phyloP scores from a whole-genome alignment of 2,113 vertebrate genomes.

The Heterochromis multidens region DNA sequence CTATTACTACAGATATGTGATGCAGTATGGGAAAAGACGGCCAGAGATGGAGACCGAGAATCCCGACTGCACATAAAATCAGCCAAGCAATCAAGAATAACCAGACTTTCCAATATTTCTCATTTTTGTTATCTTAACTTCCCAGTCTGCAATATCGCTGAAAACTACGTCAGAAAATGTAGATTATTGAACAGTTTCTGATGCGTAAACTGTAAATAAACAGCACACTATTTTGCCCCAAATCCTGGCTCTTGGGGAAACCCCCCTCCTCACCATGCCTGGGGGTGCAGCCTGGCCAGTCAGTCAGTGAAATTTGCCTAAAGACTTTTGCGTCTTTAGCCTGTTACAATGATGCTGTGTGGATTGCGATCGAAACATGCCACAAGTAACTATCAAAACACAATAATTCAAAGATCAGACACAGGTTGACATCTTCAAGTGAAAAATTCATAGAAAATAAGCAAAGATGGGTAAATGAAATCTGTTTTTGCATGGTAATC shows the following conservation, averaged over 20 bases:
- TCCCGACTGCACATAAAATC: no score
- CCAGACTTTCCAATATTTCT: background rate
- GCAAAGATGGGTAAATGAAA: background rate
- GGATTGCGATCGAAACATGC: no score
- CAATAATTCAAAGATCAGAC: background rate
- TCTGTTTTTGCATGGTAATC: background rate
- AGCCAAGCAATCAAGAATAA: background rate
- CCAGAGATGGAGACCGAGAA: no score
- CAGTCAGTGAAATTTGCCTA: no score
- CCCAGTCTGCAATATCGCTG: background rate
- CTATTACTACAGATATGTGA: background rate
- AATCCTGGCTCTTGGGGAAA: no score
- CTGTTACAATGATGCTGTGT: no score
- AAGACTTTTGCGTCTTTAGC: no score
- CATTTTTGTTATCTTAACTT: fast-evolving
- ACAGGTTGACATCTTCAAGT: background rate
- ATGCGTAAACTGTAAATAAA: background rate
- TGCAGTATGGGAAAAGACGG: background rate
- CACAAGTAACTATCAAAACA: no score
- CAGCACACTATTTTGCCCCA: no score
- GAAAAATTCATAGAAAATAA: background rate
- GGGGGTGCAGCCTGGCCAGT: no score
- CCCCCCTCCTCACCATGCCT: no score
- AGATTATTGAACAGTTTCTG: background rate
- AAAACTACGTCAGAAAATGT: background rate